Evolutionary conservation across 2,113 vertebrate species (phyloP), one percentile per base, ranked within the genome.

Genomic region (Zonotrichia leucophrys): DNA sequence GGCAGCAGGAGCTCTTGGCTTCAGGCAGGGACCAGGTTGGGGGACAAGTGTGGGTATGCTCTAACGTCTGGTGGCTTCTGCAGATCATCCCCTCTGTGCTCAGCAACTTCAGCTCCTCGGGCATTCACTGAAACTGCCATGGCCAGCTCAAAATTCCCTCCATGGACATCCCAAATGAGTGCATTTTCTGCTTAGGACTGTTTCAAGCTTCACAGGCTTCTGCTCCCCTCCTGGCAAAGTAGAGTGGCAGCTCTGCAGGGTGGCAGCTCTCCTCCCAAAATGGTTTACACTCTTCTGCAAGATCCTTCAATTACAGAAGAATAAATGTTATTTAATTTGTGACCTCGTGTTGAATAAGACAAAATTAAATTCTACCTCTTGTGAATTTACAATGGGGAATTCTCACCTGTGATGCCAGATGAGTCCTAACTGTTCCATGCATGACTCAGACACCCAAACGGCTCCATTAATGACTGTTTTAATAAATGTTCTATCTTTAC

Each of bases 311-410:
- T 69, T 75, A 92, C 66, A 37, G 62, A 42, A 69, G 53, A 35
- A 37, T 73, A 92, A 94, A 73, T 12, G 67, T 78, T 88, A 76
- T 73, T 91, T 91, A 94, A 94, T 85, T 90, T 68, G 76, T 10
- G 55, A 87, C 85, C 28, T 49, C 0, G 4, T 31, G 52, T 66
- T 58, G 84, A 91, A 77, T 63, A 87, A 91, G 62, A 25, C 67
- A 62, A 66, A 68, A 64, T 86, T 86, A 84, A 89, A 89, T 87
- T 92, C 64, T 77, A 76, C 55, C 85, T 74, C 55, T 30, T 49
- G 66, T 91, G 94, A 83, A 79, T 93, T 91, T 56, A 69, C 3
- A 2, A 14, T 4, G 52, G 75, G 67, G 68, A 83, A 89, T 95
- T 92, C 73, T 92, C 83, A 81, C 92, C 70, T 64, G 62, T 3